Percentiles rank a stretch among this genome's conserved stretches.
These are phyloP conservation scores for Rotaria magnacalcarata DNA, from an alignment of 2,888 invertebrate species.

Conservation along the genomic window DNA sequence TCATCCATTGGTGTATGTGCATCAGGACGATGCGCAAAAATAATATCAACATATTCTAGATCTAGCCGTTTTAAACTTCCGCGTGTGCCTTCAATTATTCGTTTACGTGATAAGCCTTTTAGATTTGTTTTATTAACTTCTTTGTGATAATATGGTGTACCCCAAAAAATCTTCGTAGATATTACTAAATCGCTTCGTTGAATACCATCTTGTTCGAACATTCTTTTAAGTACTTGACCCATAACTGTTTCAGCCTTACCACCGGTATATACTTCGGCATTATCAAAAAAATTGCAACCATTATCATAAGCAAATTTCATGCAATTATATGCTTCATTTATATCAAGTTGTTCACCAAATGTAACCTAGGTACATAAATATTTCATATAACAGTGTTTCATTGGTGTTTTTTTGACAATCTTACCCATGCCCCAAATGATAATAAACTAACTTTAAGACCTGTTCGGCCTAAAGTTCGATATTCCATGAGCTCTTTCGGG, in stretches of 20 bases:
- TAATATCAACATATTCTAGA: neutral
- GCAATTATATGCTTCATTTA: conserved; percentile 6
- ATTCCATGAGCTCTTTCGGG: neutral
- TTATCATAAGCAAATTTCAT: conserved; percentile 24
- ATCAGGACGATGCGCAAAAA: conserved; percentile 16
- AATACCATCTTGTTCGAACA: conserved; percentile 23
- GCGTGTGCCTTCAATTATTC: neutral
- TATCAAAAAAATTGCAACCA: conserved; percentile 35
- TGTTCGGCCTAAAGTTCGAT: neutral
- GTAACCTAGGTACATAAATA: neutral
- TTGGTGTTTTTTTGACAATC: neutral
- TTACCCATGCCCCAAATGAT: conserved; percentile 26
- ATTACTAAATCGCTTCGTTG: conserved; percentile 25
- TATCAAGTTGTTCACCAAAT: conserved; percentile 3
- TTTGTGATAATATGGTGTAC: neutral
- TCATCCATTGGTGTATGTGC: neutral
- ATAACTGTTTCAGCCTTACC: conserved; percentile 24
- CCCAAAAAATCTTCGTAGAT: conserved; percentile 32
- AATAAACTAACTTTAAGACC: conserved; percentile 4
- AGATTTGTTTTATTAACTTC: neutral
- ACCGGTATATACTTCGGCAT: neutral
- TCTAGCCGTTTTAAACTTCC: neutral
- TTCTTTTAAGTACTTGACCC: neutral
- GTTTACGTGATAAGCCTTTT: conserved; percentile 37
- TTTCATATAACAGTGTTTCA: neutral